Conservation (phyloP, 2,113 vertebrate species). For the Muscicapa adusta region DNA sequence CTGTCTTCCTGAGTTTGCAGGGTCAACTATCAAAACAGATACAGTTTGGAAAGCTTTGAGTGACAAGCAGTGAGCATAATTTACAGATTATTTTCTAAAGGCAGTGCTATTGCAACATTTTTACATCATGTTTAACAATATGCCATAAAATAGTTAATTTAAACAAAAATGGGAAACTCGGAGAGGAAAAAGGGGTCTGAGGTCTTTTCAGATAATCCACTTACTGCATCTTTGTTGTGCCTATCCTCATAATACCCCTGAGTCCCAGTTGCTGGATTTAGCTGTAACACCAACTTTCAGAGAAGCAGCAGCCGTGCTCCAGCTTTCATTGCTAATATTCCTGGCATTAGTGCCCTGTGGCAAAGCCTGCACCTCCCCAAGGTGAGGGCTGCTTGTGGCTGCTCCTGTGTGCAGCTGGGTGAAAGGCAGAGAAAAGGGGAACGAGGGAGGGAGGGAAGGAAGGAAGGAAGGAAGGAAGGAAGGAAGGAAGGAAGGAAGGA, state of each 20-base stretch:
- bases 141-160: background rate
- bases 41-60: background rate
- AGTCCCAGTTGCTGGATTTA: slow-evolving; percentile 42
- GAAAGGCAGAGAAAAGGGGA: background rate
- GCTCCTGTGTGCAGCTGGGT: background rate
- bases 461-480: background rate
- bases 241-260: slow-evolving; percentile 18
- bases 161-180: background rate
- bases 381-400: background rate
- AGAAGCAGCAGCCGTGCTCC: background rate
- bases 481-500: background rate
- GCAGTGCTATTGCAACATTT: background rate
- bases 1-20: background rate
- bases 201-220: slow-evolving; percentile 45
- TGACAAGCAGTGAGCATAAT: background rate
- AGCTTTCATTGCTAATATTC: background rate
- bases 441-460: background rate
- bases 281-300: background rate
- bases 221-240: slow-evolving; percentile 44
- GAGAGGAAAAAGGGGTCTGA: background rate
- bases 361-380: background rate
- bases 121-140: background rate
- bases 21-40: slow-evolving; percentile 19
- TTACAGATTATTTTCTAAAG: background rate
- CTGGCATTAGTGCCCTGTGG: background rate